phyloP scores from a whole-genome alignment of 2,888 invertebrate genomes.

The Dromius quadrimaculatus region DNA sequence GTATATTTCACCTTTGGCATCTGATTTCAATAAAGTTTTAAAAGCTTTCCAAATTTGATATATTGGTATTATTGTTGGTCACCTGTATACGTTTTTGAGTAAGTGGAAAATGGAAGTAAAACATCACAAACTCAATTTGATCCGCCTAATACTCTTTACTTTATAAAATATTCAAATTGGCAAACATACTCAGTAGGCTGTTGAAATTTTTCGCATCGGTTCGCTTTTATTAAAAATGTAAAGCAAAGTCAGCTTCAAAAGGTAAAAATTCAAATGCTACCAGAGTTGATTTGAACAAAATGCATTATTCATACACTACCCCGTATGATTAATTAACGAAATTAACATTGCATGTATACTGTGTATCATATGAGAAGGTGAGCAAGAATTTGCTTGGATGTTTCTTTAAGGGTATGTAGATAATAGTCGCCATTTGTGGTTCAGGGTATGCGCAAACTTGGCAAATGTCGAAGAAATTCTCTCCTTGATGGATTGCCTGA shows the following conservation, averaged over 20 bases:
- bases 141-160: no score
- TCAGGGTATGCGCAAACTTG: neutral
- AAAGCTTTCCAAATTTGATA: no score
- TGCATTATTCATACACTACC: constrained; percentile 33
- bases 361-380: neutral
- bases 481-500: constrained; percentile 17
- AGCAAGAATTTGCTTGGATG: neutral
- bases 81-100: no score
- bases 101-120: no score
- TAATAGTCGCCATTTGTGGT: neutral
- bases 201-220: constrained; percentile 3
- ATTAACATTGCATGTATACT: constrained; percentile 2
- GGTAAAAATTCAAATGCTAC: constrained; percentile 24
- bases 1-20: no score
- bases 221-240: constrained; percentile 19
- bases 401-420: neutral
- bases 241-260: constrained; percentile 3
- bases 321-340: constrained; percentile 36
- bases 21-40: no score
- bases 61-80: no score
- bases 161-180: constrained; percentile 2
- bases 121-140: no score
- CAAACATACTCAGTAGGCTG: neutral
- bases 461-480: neutral
- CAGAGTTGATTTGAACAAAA: constrained; percentile 18